Conservation (phyloP, 2,888 invertebrate genomes). For the Salticus scenicus region DNA sequence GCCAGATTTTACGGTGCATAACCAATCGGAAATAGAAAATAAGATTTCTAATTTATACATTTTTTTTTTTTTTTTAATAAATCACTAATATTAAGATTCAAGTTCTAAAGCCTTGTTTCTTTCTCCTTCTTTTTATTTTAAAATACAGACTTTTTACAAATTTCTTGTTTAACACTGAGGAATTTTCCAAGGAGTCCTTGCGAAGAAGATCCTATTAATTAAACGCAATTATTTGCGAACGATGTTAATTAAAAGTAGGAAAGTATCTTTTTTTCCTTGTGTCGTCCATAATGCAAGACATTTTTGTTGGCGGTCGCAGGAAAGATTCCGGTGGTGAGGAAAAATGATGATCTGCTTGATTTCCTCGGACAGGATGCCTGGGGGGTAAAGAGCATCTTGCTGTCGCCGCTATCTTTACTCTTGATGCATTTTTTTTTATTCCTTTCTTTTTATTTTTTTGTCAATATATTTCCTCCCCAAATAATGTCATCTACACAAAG, state of each 20-base stretch:
- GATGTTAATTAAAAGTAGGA: neutral
- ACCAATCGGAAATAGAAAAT: too few relatives aligned
- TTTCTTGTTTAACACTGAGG: too few relatives aligned
- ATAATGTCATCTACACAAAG: slow-evolving; percentile 70
- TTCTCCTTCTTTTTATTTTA: too few relatives aligned
- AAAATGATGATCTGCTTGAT: slow-evolving; percentile 70
- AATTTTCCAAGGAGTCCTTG: neutral
- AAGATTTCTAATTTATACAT: too few relatives aligned
- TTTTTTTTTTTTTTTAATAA: too few relatives aligned
- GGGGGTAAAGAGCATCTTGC: slow-evolving; percentile 65
- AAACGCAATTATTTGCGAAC: neutral
- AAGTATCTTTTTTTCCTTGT: neutral
- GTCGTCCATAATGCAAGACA: slow-evolving; percentile 49
- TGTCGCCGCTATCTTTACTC: slow-evolving; percentile 68
- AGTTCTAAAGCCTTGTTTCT: too few relatives aligned
- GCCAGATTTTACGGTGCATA: too few relatives aligned
- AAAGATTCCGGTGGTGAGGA: slow-evolving; percentile 58
- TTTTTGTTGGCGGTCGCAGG: slow-evolving; percentile 49
- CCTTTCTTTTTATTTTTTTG: slow-evolving; percentile 59
- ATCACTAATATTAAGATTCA: too few relatives aligned
- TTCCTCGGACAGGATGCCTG: slow-evolving; percentile 65
- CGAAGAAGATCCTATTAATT: neutral
- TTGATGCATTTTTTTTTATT: slow-evolving; percentile 57
- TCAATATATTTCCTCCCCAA: slow-evolving; percentile 69
- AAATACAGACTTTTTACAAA: too few relatives aligned